Conservation (phyloP, 1,140 invertebrate genomes). For the Cotesia glomerata region DNA sequence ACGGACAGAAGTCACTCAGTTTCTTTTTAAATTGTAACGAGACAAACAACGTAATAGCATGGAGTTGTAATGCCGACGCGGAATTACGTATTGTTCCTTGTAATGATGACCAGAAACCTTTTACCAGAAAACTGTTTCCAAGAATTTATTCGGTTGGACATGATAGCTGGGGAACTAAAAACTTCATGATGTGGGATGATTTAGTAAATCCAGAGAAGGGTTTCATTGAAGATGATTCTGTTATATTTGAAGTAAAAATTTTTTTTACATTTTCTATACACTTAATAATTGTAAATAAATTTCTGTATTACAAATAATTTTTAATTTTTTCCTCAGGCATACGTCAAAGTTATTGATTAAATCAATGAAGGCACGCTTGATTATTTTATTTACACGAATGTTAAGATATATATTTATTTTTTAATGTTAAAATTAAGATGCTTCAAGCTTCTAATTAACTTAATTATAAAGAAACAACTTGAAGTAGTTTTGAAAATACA, state of each 20-base stretch:
- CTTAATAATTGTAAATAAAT: too few species aligned
- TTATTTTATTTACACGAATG: too few species aligned
- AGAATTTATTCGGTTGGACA: constrained; percentile 89
- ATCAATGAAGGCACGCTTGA: too few species aligned
- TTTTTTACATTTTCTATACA: too few species aligned
- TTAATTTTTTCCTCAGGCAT: too few species aligned
- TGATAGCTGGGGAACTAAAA: constrained; percentile 98
- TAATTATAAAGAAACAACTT: too few species aligned
- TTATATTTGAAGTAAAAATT: constrained; percentile 84
- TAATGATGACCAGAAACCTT: constrained; percentile 83
- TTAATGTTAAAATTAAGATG: too few species aligned
- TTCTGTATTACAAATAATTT: too few species aligned
- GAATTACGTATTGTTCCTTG: constrained; percentile 87
- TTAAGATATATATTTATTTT: too few species aligned
- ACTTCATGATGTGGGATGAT: constrained; percentile 95
- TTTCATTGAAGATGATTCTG: constrained; percentile 92
- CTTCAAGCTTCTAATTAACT: too few species aligned
- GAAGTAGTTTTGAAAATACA: too few species aligned
- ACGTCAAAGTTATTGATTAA: too few species aligned
- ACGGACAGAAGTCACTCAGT: constrained; percentile 79
- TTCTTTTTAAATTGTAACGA: constrained; percentile 93
- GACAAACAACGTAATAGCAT: constrained; percentile 92
- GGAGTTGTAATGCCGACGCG: constrained; percentile 96
- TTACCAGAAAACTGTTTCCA: constrained; percentile 77
- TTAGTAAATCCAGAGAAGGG: constrained; percentile 95